Percentiles rank a stretch among this genome's conserved stretches.
phyloP scores from a whole-genome alignment of 1,140 invertebrate species.

The Zaprionus tsacasi region DNA sequence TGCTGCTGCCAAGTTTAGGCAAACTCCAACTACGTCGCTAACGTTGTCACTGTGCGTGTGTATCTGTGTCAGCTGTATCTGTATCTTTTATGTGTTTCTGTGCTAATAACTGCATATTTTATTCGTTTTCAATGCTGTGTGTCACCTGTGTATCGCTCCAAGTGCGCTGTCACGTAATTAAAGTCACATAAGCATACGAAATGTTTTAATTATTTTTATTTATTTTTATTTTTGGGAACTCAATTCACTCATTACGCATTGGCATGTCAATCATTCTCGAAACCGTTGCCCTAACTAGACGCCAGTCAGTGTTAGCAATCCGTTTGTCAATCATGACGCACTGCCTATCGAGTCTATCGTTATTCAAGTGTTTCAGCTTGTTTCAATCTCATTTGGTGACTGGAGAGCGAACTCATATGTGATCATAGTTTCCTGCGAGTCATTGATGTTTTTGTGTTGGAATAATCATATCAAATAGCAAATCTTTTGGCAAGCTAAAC shows the following conservation, averaged over 20 bases:
- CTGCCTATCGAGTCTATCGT: background rate
- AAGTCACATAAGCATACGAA: slow-evolving; percentile 67
- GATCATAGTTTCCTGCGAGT: slow-evolving; percentile 1
- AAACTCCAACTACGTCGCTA: slow-evolving; percentile 14
- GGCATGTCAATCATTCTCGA: slow-evolving; percentile 54
- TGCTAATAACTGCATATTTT: slow-evolving; percentile 71
- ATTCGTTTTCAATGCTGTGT: slow-evolving; percentile 72
- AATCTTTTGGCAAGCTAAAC: no score
- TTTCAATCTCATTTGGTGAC: slow-evolving; percentile 6
- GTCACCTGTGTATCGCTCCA: slow-evolving; percentile 26
- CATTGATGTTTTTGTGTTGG: background rate
- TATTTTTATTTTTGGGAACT: slow-evolving; percentile 21
- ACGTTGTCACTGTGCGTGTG: slow-evolving; percentile 29
- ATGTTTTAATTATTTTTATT: slow-evolving; percentile 46
- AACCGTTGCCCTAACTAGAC: slow-evolving; percentile 5
- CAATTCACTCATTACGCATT: slow-evolving; percentile 55
- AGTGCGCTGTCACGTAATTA: slow-evolving; percentile 75
- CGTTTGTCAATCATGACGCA: slow-evolving; percentile 23
- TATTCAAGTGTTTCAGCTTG: slow-evolving; percentile 19
- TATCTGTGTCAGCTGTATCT: slow-evolving; percentile 64
- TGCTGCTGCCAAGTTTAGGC: slow-evolving; percentile 44
- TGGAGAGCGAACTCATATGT: slow-evolving; percentile 1
- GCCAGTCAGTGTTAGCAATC: background rate
- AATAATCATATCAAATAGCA: no score
- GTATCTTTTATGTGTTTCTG: slow-evolving; percentile 16